Base-by-base conservation (phyloP, 2,888 invertebrate species). In the Steromphala cineraria region DNA sequence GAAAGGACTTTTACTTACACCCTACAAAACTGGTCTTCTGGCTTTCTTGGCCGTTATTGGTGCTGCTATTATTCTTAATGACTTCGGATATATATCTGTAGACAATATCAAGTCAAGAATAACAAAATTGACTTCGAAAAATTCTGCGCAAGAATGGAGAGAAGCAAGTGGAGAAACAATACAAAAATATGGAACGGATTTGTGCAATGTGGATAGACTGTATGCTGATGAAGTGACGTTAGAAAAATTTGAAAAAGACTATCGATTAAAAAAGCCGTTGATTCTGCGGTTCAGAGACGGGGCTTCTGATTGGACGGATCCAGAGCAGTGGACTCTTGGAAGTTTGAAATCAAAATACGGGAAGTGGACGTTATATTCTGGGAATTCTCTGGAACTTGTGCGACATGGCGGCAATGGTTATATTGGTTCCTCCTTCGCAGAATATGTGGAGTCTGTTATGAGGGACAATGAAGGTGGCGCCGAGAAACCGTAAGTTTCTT, bases 311-410 rank as follows among this genome's bases (percentile, higher is more conserved):
- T 92, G 92, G 92, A 91, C 90, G 5, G 81, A 86, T n/a, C 86
- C 89, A 0, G 75, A 67, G 1, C 82, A 83, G 62, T 92, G 91
- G 91, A 87, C 89, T 3, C 74, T 88, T 21, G 52, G 80, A 8
- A 84, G 82, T 56, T 81, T 90, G 52, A 88, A 85, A 67, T 79
- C 74, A 53, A 85, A 87, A 36, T 91, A 92, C 81, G 90, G 90
- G 15, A 78, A 89, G 31, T 89, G 89, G 90, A 80, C 81, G 15
- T 84, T 91, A 1, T 67, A 83, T 53, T 86, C 88, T 15, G 92
- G 92, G 3, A 88, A 87, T 75, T 88, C 90, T 4, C 80, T 88
- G 40, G 92, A 92, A 78, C 90, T 92, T 67, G 90, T 92, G 2
- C 86, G 90, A 5, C 81, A 84, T 36, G 91, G 92, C 13, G 92